Evolutionary conservation across 2,888 invertebrate genomes (phyloP), one percentile per base, ranked within the genome.

Genomic region (Spodoptera picta): DNA sequence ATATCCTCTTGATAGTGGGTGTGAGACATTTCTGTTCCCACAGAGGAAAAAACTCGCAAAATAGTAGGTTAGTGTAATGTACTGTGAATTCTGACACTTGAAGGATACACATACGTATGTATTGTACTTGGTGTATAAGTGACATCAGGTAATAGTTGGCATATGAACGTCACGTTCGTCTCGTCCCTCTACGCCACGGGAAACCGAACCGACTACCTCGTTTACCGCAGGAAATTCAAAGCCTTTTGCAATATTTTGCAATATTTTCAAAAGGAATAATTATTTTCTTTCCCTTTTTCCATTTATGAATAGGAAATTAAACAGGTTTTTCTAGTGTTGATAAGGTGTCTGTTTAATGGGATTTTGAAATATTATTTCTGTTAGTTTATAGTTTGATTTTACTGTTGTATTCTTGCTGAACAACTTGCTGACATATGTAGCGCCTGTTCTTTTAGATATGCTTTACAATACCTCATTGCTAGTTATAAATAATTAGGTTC

Each of bases 151-250:
- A 64, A 64, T 61, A 71, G 71, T 61, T 61, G 54, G 45, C 55
- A 47, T 49, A 65, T 58, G 60, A 48, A 58, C 51, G 31, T 62
- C 47, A 42, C 43, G 19, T 31, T 49, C 44, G 27, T 48, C 48
- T 36, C 36, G 36, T 36, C 36, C 36, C 43, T 56, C 50, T 66
- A 9, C 49, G 36, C 36, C 36, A 36, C 64, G 54, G 76, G 69
- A 76, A 80, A 75, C 72, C 52, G 54, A 69, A 64, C 65, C 55
- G 65, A 56, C 57, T 65, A 76, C 70, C 72, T 71, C 71, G 50
- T 75, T 80, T 73, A 60, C 77, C 67, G 49, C 73, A 78, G 82
- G 81, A 80, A 81, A 77, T 82, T 80, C 60, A 74, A 81, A 71
- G 56, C 60, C 66, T 69, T n/a, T n/a, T n/a, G n/a, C n/a, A n/a